Conservation (phyloP, 2,888 invertebrate genomes). For the Drosophila kuntzei region DNA sequence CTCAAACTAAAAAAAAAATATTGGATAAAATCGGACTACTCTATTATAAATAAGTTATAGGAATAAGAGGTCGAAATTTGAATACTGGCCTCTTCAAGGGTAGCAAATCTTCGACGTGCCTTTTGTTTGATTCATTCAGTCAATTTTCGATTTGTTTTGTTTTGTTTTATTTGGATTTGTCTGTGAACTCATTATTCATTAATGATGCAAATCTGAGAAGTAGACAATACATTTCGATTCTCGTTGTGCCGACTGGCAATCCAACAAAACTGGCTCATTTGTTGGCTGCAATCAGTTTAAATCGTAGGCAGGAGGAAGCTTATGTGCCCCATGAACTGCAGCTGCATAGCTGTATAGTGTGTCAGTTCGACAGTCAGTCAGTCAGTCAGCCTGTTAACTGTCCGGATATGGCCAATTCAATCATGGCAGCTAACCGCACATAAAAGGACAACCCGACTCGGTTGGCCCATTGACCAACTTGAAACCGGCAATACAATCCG, state of each 20-base stretch:
- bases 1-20: no score
- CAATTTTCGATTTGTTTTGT: slow-evolving; percentile 9
- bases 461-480: slow-evolving; percentile 8
- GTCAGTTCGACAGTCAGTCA: not conserved
- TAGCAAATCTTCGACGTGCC: no score
- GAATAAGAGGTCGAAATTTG: no score
- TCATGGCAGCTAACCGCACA: slow-evolving; percentile 43
- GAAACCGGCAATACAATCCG: slow-evolving; percentile 19
- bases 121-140: slow-evolving; percentile 21
- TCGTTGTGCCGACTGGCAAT: slow-evolving; percentile 11
- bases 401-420: slow-evolving; percentile 49
- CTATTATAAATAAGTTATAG: no score
- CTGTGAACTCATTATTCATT: slow-evolving; percentile 43
- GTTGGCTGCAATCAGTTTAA: slow-evolving; percentile 16
- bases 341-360: slow-evolving; percentile 6
- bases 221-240: slow-evolving; percentile 11
- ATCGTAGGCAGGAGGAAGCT: slow-evolving; percentile 5
- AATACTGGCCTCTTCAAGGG: no score
- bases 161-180: slow-evolving; percentile 7
- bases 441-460: slow-evolving; percentile 22
- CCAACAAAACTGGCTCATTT: slow-evolving; percentile 40
- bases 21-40: no score
- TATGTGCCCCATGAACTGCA: slow-evolving; percentile 3
- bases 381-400: slow-evolving; percentile 11
- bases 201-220: slow-evolving; percentile 41